Conservation (phyloP, 1,140 invertebrate species). For the Drosophila sucinea region DNA sequence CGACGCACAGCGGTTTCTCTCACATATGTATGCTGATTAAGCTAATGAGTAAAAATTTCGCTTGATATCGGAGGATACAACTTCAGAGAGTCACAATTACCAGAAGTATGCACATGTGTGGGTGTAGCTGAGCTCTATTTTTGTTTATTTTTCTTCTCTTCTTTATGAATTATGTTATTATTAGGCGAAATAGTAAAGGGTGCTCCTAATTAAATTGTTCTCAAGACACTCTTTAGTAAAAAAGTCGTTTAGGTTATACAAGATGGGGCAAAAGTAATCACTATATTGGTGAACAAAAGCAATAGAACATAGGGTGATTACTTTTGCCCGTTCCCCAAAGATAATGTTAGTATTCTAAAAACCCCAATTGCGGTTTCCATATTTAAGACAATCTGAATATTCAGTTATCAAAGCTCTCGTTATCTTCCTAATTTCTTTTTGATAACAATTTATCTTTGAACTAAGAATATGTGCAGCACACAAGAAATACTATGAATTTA, state of each 20-base stretch:
- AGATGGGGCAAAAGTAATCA: too few relatives aligned
- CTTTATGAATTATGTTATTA: too few relatives aligned
- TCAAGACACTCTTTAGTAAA: too few relatives aligned
- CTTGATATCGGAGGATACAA: conserved; percentile 1
- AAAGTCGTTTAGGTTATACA: too few relatives aligned
- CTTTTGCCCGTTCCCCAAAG: too few relatives aligned
- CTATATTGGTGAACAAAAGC: too few relatives aligned
- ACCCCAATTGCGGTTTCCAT: not conserved
- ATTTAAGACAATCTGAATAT: not conserved
- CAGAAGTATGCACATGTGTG: not conserved
- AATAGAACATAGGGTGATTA: too few relatives aligned
- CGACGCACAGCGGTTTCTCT: not conserved
- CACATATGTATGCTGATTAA: not conserved
- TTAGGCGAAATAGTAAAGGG: too few relatives aligned
- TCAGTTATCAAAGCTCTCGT: not conserved
- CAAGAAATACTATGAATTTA: not conserved
- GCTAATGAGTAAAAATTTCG: conserved; percentile 1
- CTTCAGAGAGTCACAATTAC: not conserved
- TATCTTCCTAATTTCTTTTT: not conserved
- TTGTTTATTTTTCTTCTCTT: not conserved
- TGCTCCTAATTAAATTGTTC: too few relatives aligned
- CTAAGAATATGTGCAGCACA: not conserved
- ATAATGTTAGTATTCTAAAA: too few relatives aligned
- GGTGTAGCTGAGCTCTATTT: not conserved
- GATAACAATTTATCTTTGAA: conserved; percentile 6